Evolutionary conservation across 2,113 vertebrate species (phyloP).

Genomic region (Leucoraja erinaceus): DNA sequence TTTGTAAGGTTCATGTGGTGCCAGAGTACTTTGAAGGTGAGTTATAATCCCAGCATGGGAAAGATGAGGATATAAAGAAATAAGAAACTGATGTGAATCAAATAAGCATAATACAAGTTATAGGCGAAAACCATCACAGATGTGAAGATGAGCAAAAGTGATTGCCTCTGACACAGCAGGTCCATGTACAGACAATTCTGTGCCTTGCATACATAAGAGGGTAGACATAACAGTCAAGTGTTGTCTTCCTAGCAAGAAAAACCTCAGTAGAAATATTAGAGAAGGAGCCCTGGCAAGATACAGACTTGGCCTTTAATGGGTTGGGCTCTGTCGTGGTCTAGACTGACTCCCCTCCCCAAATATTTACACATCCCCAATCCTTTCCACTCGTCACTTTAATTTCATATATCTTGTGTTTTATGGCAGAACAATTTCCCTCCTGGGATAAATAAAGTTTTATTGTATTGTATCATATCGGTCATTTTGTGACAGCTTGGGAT

Average conservation of each 20-base stretch:
- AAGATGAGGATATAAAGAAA: neutral
- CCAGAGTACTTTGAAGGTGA: neutral
- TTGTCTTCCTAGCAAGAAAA: neutral
- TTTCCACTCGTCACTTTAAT: no score
- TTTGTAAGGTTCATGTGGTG: neutral
- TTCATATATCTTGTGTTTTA: no score
- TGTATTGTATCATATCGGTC: no score
- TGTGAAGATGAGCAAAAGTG: neutral
- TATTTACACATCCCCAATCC: no score
- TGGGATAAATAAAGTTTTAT: no score
- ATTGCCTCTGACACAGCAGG: neutral
- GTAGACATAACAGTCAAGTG: neutral
- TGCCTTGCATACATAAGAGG: neutral
- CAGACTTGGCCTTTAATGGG: no score
- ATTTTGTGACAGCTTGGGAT: no score
- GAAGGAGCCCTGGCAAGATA: neutral
- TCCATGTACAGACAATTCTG: neutral
- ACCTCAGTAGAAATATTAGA: neutral
- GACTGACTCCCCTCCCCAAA: no score
- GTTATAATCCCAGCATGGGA: conserved; percentile 1
- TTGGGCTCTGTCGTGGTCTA: no score
- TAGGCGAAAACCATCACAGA: neutral
- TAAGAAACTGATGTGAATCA: neutral
- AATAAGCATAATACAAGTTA: neutral
- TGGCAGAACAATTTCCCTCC: no score